Base-by-base conservation (phyloP, 2,797 vertebrate species). In the Numenius phaeopus region DNA sequence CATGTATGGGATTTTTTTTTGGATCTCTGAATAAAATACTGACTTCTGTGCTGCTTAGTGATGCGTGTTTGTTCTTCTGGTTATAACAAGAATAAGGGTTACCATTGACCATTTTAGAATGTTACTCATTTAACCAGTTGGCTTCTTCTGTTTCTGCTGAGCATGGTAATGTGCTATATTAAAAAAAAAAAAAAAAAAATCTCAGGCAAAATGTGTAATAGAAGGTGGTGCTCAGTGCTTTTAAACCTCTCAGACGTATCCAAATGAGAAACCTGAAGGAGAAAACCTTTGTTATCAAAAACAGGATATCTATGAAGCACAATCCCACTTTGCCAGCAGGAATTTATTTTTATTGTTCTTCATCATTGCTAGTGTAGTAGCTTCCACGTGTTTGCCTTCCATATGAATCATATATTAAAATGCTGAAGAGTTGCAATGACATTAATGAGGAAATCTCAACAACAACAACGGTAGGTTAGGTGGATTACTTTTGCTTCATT, bases 1-100 rank as follows among this genome's bases (percentile, higher is more conserved):
- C 86, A 73, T 95, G n/a, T 89, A 61, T 85, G 52, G 44, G 46
- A 44, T 83, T 89, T 97, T 85, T 52, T 85, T 15, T 61, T 61
- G 16, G 16, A 54, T 86, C 23, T 39, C 23, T 84, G 81, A 96
- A 97, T 97, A 94, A 97, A 97, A 81, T 78, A 57, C 6, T 78
- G 78, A 14, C 50, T 94, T 92, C 57, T 82, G 5, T 94, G 37
- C 54, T 73, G 55, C 84, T 93, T 80, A 49, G 42, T 89, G 65
- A 57, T 89, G 66, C 19, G 29, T 94, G 6, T 87, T 95, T 73
- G 37, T 95, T 94, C 39, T 77, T 78, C 46, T 52, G 19, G 7
- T 66, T 75, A 6, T 66, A 50, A 78, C 11, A 88, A 47, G 54
- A 78, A 50, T 18, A 70, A 81, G 30, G 39, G 9, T 37, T 64